A percentile compares a stretch with the other conserved stretches of the same genome.
These are phyloP conservation scores for Myxocyprinus asiaticus DNA, from an alignment of 2,113 vertebrate genomes.

Conservation along the genomic window DNA sequence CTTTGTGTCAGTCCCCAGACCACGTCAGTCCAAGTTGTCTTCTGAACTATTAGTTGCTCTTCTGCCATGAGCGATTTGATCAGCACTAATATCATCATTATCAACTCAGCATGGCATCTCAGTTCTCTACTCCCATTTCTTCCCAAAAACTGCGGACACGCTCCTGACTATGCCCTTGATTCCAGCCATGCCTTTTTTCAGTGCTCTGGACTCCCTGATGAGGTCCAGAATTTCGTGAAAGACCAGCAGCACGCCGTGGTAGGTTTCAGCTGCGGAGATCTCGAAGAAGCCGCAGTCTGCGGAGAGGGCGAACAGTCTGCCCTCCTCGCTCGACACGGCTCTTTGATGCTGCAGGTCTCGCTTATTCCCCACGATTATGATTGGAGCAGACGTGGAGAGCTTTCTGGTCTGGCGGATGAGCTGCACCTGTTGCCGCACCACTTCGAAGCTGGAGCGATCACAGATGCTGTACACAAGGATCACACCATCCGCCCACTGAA, in stretches of 20 bases:
- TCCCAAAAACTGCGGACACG: constrained; percentile 67
- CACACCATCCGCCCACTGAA: constrained; percentile 70
- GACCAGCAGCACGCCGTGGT: constrained; percentile 66
- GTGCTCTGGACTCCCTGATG: constrained; percentile 56
- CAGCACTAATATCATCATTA: neutral
- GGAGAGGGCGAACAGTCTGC: constrained; percentile 59
- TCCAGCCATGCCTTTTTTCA: constrained; percentile 56
- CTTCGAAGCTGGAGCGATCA: constrained; percentile 66
- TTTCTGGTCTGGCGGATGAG: constrained; percentile 59
- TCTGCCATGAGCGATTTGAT: neutral
- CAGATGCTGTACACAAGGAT: constrained; percentile 73
- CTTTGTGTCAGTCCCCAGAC: neutral
- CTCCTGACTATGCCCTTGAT: constrained; percentile 67
- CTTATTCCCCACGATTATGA: constrained; percentile 70
- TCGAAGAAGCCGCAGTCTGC: constrained; percentile 68
- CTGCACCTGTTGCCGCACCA: constrained; percentile 63
- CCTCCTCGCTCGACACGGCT: constrained; percentile 65
- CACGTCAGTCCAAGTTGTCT: neutral
- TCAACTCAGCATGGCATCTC: too few relatives aligned
- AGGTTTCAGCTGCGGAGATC: constrained; percentile 69
- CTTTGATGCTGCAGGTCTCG: constrained; percentile 67
- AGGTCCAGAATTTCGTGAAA: constrained; percentile 66
- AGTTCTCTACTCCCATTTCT: constrained; percentile 58
- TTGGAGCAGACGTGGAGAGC: constrained; percentile 46
- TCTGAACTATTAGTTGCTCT: constrained; percentile 5